A percentile compares a stretch with the other conserved stretches of the same genome.
Conservation (phyloP, 2,888 invertebrate species). For the Sarcophaga rosellei region DNA sequence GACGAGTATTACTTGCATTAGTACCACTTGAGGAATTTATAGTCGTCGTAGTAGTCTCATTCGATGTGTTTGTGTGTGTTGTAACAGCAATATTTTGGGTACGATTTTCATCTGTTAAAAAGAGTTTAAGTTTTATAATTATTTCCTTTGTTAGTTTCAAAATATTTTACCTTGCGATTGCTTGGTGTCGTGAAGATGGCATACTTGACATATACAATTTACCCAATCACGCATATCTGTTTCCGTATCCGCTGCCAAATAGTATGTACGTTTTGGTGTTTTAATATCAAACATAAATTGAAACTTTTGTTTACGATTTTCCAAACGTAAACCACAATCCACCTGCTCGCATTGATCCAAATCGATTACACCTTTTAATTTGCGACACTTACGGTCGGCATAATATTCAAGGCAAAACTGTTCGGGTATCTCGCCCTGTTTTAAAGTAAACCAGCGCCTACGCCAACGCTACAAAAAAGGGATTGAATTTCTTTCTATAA, state of each 20-base stretch:
- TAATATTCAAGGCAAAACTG: constrained; percentile 97
- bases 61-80: constrained; percentile 72
- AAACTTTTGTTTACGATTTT: constrained; percentile 90
- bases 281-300: constrained; percentile 94
- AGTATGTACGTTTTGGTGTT: constrained; percentile 94
- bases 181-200: constrained; percentile 88
- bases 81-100: constrained; percentile 74
- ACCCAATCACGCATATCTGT: constrained; percentile 98
- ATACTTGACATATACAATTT: constrained; percentile 95
- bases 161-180: constrained; percentile 75
- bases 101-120: constrained; percentile 73
- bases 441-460: constrained; percentile 95
- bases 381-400: constrained; percentile 92
- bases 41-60: constrained; percentile 73
- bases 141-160: background rate
- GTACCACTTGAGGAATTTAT: constrained; percentile 74
- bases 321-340: constrained; percentile 92
- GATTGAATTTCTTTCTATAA: constrained; percentile 48
- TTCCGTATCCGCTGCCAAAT: constrained; percentile 95
- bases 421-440: constrained; percentile 95
- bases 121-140: background rate
- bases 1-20: constrained; percentile 56
- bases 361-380: constrained; percentile 94
- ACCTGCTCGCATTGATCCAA: constrained; percentile 98
- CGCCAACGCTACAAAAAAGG: constrained; percentile 91